Evolutionary conservation across 2,888 invertebrate genomes (phyloP).

Genomic region (Archips crataeganus): DNA sequence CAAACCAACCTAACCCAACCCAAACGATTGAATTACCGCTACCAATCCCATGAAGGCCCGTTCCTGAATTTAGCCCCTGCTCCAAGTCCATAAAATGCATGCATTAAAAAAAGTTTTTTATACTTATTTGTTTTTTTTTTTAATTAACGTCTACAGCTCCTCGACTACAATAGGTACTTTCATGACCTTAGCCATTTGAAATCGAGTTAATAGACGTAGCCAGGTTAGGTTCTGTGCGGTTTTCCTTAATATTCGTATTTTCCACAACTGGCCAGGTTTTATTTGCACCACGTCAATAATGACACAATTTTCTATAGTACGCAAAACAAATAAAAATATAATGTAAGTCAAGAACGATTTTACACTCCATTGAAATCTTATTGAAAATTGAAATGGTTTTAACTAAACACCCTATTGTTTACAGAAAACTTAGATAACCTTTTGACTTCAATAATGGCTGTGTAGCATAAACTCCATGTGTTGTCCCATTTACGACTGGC

Average conservation of each 20-base stretch:
- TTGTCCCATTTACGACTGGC: slow-evolving; percentile 2
- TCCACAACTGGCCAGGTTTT: not conserved
- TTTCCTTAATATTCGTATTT: not conserved
- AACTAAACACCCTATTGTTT: slow-evolving; percentile 5
- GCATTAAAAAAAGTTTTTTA: no score
- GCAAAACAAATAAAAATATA: no score
- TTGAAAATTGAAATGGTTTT: not conserved
- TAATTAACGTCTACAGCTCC: slow-evolving; percentile 32
- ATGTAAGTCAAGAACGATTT: not conserved
- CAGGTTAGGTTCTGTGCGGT: slow-evolving; percentile 26
- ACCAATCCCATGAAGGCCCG: no score
- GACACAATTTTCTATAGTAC: no score
- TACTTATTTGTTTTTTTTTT: not conserved
- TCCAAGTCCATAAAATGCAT: no score
- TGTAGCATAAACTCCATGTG: not conserved
- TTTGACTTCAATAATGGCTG: slow-evolving; percentile 1
- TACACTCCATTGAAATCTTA: not conserved
- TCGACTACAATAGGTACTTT: slow-evolving; percentile 44
- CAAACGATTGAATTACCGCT: no score
- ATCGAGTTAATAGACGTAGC: slow-evolving; percentile 44
- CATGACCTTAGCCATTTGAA: slow-evolving; percentile 46
- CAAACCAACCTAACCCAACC: no score
- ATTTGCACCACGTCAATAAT: no score
- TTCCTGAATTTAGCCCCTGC: no score
- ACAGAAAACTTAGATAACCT: not conserved